These are phyloP conservation scores for Dynastes hyllus DNA, from an alignment of 2,888 invertebrate genomes.

Conservation along the genomic window DNA sequence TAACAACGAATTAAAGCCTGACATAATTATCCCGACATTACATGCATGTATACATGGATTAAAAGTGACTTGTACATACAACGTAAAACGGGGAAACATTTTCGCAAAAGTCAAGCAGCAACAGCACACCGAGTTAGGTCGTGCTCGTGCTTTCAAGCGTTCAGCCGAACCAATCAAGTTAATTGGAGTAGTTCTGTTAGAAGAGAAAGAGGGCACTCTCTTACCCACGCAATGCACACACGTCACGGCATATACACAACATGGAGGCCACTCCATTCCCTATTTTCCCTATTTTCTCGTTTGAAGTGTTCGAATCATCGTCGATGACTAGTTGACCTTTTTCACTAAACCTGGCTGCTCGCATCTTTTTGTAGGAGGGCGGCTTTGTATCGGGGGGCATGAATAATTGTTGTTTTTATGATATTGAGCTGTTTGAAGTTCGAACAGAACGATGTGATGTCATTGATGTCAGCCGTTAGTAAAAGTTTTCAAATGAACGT, in stretches of 20 bases:
- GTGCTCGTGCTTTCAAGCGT: constrained; percentile 6
- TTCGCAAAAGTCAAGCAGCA: no score
- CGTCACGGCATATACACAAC: not conserved
- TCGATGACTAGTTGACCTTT: constrained; percentile 49
- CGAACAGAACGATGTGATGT: no score
- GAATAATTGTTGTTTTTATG: constrained; percentile 10
- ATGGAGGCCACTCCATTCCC: constrained; percentile 49
- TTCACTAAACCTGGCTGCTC: constrained; percentile 4
- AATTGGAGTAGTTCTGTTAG: constrained; percentile 61
- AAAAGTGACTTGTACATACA: no score
- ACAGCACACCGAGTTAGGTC: no score
- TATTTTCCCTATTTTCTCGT: constrained; percentile 51
- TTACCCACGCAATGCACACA: no score
- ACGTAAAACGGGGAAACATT: no score
- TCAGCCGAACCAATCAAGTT: constrained; percentile 61
- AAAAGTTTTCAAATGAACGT: no score
- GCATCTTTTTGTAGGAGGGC: not conserved
- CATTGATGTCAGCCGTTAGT: no score
- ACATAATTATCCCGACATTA: no score
- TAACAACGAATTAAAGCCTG: no score
- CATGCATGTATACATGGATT: no score
- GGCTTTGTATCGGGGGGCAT: not conserved
- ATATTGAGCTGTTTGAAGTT: constrained; percentile 13
- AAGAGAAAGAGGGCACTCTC: constrained; percentile 49
- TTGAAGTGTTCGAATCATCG: constrained; percentile 47